A percentile compares a stretch with the other conserved stretches of the same genome.
Evolutionary conservation across 2,888 invertebrate species (phyloP).

Genomic region (Eustalomyia histrio): DNA sequence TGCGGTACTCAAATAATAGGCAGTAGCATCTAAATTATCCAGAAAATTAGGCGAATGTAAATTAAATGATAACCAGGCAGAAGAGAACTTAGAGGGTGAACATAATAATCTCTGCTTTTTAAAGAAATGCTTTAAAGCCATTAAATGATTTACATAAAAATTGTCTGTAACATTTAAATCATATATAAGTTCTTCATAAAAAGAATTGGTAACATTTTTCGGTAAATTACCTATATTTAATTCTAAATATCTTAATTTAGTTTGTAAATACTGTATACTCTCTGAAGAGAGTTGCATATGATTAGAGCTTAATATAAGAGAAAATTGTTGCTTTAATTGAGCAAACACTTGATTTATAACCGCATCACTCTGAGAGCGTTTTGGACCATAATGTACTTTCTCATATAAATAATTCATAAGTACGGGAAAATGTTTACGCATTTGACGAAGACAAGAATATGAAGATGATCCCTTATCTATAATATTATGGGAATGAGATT

Average conservation of each 20-base stretch:
- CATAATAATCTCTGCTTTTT: slow-evolving; percentile 51
- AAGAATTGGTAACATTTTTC: slow-evolving; percentile 65
- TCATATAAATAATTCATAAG: slow-evolving; percentile 74
- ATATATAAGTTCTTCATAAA: slow-evolving; percentile 66
- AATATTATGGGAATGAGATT: slow-evolving; percentile 68
- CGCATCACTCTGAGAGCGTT: slow-evolving; percentile 67
- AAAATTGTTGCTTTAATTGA: slow-evolving; percentile 69
- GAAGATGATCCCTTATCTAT: slow-evolving; percentile 39
- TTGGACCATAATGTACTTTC: slow-evolving; percentile 64
- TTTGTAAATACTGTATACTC: slow-evolving; percentile 67
- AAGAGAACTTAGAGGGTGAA: slow-evolving; percentile 13
- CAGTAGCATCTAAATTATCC: slow-evolving; percentile 73
- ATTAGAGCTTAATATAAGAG: slow-evolving; percentile 66
- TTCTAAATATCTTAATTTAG: slow-evolving; percentile 68
- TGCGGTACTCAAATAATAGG: slow-evolving; percentile 71
- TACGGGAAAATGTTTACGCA: slow-evolving; percentile 72
- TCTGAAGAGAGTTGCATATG: slow-evolving; percentile 66
- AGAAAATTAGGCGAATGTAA: slow-evolving; percentile 70
- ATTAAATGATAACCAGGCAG: slow-evolving; percentile 70
- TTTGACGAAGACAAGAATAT: slow-evolving; percentile 70
- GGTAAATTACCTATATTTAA: slow-evolving; percentile 74
- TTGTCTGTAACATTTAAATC: slow-evolving; percentile 68
- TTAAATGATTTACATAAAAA: slow-evolving; percentile 72
- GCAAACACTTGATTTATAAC: slow-evolving; percentile 70
- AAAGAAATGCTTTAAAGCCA: slow-evolving; percentile 69